Evolutionary conservation across 2,113 vertebrate species (phyloP).

Genomic region (Entosphenus tridentatus): DNA sequence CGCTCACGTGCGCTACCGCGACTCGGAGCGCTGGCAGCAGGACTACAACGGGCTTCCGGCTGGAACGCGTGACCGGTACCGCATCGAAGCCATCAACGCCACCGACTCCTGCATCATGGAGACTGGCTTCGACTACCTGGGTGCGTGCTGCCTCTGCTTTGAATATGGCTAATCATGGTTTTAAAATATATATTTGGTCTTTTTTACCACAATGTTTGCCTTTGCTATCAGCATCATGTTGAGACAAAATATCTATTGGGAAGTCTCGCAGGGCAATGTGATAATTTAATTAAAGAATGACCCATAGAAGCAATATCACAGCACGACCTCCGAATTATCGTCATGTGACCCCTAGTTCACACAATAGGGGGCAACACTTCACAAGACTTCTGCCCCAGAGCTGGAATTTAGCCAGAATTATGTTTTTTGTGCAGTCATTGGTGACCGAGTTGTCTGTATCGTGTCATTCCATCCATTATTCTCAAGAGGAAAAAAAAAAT

Average conservation of each 20-base stretch:
- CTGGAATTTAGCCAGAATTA: too few species aligned
- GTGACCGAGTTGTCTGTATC: too few species aligned
- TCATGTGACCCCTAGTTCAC: too few species aligned
- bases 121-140: conserved; percentile 61
- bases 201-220: neutral
- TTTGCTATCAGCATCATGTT: neutral
- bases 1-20: conserved; percentile 44
- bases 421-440: too few species aligned
- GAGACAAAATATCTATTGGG: neutral
- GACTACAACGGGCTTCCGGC: conserved; percentile 72
- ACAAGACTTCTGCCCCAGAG: too few species aligned
- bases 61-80: conserved; percentile 40
- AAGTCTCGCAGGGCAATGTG: neutral
- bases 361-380: too few species aligned
- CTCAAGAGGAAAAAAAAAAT: too few species aligned
- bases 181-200: neutral
- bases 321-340: neutral
- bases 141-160: conserved; percentile 20
- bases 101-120: conserved; percentile 84
- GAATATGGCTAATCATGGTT: accelerated
- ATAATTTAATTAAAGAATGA: neutral
- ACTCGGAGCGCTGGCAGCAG: conserved; percentile 53
- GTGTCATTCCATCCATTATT: too few species aligned
- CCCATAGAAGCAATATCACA: neutral
- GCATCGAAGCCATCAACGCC: conserved; percentile 63